phyloP scores from a whole-genome alignment of 2,113 vertebrate genomes.

The Tricholaema leucomelas region DNA sequence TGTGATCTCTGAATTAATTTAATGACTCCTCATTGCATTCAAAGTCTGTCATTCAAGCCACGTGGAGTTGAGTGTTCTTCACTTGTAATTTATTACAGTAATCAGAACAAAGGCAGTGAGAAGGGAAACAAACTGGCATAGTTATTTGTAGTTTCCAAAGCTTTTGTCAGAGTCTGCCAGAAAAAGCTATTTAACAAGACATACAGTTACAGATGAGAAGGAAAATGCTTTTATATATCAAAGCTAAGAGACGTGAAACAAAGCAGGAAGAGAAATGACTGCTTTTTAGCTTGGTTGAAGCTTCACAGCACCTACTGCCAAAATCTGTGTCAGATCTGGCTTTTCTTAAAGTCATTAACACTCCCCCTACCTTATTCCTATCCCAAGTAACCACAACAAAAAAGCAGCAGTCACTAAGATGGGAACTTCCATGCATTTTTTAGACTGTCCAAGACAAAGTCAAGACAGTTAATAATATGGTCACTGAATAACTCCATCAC shows the following conservation, averaged over 20 bases:
- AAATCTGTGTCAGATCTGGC: not conserved
- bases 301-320: not conserved
- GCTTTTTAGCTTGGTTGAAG: not conserved
- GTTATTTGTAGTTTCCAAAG: not conserved
- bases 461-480: not conserved
- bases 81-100: not conserved
- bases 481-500: not conserved
- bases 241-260: not conserved
- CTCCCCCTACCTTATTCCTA: rapidly evolving
- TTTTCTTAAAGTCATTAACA: not conserved
- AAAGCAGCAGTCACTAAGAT: not conserved
- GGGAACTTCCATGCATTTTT: not conserved
- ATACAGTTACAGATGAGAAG: not conserved
- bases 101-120: not conserved
- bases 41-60: not conserved
- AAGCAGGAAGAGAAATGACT: not conserved
- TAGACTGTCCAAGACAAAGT: not conserved
- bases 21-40: not conserved
- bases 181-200: not conserved
- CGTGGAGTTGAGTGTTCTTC: not conserved
- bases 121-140: not conserved
- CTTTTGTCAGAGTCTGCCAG: not conserved
- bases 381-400: not conserved
- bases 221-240: not conserved
- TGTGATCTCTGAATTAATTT: not conserved